phyloP scores from a whole-genome alignment of 2,113 vertebrate genomes.

The Calidris pygmaea region DNA sequence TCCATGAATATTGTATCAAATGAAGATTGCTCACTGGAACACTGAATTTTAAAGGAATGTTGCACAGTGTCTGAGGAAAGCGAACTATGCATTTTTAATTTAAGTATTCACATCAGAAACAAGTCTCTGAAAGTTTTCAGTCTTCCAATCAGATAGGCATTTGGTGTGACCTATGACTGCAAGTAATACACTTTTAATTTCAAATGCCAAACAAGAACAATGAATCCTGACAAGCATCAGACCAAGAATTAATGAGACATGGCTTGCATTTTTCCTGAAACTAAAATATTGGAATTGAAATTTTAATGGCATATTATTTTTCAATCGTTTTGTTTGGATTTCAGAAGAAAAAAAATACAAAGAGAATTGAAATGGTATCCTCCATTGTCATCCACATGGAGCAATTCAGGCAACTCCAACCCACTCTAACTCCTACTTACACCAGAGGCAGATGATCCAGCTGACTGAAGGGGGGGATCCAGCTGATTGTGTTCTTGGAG shows the following conservation, averaged over 20 bases:
- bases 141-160: neutral
- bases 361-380: neutral
- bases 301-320: neutral
- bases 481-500: neutral
- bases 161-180: neutral
- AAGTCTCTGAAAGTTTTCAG: neutral
- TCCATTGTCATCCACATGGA: neutral
- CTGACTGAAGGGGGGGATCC: constrained; percentile 17
- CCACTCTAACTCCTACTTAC: constrained; percentile 35
- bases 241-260: neutral
- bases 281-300: neutral
- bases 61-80: constrained; percentile 15
- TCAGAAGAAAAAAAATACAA: neutral
- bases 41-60: constrained; percentile 45
- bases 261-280: neutral
- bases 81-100: constrained; percentile 57
- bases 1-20: constrained; percentile 61
- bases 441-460: constrained; percentile 14
- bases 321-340: neutral
- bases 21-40: constrained; percentile 42
- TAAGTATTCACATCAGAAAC: neutral
- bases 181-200: neutral
- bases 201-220: neutral
- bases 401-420: constrained; percentile 18
- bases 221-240: neutral